A percentile compares a stretch with the other conserved stretches of the same genome.
Evolutionary conservation across 2,113 vertebrate genomes (phyloP).

Genomic region (Nothobranchius furzeri): DNA sequence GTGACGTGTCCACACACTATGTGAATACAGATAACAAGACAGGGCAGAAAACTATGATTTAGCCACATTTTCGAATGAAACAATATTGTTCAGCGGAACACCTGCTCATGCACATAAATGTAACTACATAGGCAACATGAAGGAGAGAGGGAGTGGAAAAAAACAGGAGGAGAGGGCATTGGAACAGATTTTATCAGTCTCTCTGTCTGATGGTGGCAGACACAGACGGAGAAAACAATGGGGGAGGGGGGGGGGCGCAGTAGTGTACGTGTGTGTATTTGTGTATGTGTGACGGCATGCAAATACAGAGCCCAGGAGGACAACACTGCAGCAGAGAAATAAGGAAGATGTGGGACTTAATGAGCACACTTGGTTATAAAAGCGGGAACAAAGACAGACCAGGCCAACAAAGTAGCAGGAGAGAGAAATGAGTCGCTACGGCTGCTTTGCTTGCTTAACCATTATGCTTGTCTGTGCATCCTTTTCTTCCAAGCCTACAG

Average conservation of each 20-base stretch:
- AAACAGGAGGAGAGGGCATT: conserved; percentile 44
- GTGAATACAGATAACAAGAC: conserved; percentile 61
- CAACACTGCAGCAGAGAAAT: conserved; percentile 69
- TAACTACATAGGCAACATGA: conserved; percentile 28
- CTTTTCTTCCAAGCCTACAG: conserved; percentile 52
- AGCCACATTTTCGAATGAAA: conserved; percentile 9
- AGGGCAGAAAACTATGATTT: background rate
- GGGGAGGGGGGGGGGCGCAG: conserved; percentile 13
- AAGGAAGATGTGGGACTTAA: conserved; percentile 54
- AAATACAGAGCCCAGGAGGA: conserved; percentile 72
- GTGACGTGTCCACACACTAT: conserved; percentile 48
- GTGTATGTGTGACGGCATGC: conserved; percentile 43
- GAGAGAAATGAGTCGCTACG: conserved; percentile 47
- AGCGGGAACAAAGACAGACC: conserved; percentile 70
- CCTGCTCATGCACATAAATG: background rate
- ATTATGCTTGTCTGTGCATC: conserved; percentile 52
- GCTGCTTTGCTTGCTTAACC: conserved; percentile 54
- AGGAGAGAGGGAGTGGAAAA: conserved; percentile 35
- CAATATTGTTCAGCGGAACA: background rate
- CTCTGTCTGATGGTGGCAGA: conserved; percentile 72
- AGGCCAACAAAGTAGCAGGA: conserved; percentile 29
- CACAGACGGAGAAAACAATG: conserved; percentile 71
- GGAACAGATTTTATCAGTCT: conserved; percentile 72
- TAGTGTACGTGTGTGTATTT: conserved; percentile 9
- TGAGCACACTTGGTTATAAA: conserved; percentile 69